phyloP scores from a whole-genome alignment of 30 jellyfish, hydroid and myxozoan genomes.

The Catostylus mosaicus region DNA sequence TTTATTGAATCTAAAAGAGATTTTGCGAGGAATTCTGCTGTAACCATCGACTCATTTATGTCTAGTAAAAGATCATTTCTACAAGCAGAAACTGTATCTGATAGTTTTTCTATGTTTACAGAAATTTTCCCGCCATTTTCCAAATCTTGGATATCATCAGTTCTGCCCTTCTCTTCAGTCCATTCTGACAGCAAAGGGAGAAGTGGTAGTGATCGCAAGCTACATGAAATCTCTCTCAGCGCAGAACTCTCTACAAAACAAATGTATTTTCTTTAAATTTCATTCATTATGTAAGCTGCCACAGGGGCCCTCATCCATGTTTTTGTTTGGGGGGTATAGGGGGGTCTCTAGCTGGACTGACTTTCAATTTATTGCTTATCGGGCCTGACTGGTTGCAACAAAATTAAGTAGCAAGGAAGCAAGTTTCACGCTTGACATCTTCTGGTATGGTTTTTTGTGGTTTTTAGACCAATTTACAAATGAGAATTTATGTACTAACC shows the following conservation, averaged over 20 bases:
- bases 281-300: not conserved
- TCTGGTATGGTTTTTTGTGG: not conserved
- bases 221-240: conserved; percentile 19
- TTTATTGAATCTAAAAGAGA: not conserved
- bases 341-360: too few species aligned
- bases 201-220: conserved; percentile 39
- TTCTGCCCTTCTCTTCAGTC: not conserved
- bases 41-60: conserved; percentile 8
- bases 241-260: not conserved
- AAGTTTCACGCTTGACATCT: not conserved
- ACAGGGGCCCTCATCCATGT: not conserved
- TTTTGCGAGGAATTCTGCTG: conserved; percentile 35
- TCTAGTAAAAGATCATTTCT: conserved; percentile 9
- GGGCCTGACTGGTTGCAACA: not conserved
- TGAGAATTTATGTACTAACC: not conserved
- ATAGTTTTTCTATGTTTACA: not conserved
- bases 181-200: conserved; percentile 64
- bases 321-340: too few species aligned
- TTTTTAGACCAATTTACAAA: too few species aligned
- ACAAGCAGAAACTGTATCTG: not conserved
- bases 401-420: not conserved
- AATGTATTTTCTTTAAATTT: not conserved
- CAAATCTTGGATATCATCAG: not conserved
- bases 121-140: not conserved
- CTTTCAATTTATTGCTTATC: not conserved